Conservation (phyloP, 2,888 invertebrate genomes). For the Serripes groenlandicus region DNA sequence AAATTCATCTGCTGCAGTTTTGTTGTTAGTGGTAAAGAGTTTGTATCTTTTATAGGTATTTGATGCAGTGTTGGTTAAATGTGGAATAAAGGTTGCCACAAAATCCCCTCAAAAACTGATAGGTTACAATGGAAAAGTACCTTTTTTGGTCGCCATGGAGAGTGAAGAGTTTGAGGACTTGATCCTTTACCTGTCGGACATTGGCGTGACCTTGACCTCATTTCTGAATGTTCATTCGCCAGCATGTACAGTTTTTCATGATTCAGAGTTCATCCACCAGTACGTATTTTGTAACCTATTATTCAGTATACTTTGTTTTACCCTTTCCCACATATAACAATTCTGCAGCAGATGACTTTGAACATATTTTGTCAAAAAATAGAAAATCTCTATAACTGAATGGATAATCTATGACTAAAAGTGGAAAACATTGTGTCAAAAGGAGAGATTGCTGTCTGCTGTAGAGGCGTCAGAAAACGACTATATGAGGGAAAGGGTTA, state of each 20-base stretch:
- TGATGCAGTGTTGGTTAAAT: constrained; percentile 80
- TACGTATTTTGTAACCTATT: too few species aligned
- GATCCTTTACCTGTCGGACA: constrained; percentile 91
- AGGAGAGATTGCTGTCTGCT: neutral
- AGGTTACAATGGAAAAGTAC: constrained; percentile 26
- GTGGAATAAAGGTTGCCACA: constrained; percentile 73
- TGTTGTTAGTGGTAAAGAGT: neutral
- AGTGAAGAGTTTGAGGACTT: constrained; percentile 89
- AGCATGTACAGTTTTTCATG: constrained; percentile 88
- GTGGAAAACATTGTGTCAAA: neutral
- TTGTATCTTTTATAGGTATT: constrained; percentile 84
- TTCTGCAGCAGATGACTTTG: too few species aligned
- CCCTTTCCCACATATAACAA: too few species aligned
- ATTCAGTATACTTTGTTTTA: too few species aligned
- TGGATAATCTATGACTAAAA: too few species aligned
- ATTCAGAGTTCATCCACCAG: constrained; percentile 86
- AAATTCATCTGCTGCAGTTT: neutral
- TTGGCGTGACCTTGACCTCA: constrained; percentile 90
- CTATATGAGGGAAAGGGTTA: too few species aligned
- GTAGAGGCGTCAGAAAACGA: too few species aligned
- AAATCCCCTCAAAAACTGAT: constrained; percentile 79
- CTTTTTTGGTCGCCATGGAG: constrained; percentile 76
- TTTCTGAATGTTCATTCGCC: constrained; percentile 91
- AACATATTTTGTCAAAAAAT: too few species aligned
- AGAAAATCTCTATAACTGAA: too few species aligned